Evolutionary conservation across 2,888 invertebrate genomes (phyloP), one percentile per base, ranked within the genome.

Genomic region (Scaptomyza polygonia): DNA sequence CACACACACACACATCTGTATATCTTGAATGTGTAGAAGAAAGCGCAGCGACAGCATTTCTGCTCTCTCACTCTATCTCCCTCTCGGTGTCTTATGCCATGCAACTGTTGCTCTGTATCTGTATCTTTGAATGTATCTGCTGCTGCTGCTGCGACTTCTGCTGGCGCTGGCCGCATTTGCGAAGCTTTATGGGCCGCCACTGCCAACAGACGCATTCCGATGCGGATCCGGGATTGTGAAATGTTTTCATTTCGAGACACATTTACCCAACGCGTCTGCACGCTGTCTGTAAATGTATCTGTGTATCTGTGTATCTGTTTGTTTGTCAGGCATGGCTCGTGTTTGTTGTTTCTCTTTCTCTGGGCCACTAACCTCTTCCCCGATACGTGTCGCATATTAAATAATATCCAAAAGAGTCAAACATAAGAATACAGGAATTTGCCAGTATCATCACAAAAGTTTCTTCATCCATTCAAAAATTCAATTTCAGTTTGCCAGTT

Each of bases 191-290:
- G 77, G 76, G 72, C 65, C 67, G 62, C 58, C 63, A 56, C 49
- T 61, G 45, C 59, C 63, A 59, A 40, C 72, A 54, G 72, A 77
- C 84, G 76, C 88, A 88, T 89, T 89, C 89, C 88, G 73, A 77
- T 76, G 88, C 79, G 85, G 88, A 87, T 88, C 89, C 88, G 88
- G 87, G 82, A 88, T 86, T 84, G 88, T 87, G 86, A 88, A 89
- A 89, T 84, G 80, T 82, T 86, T 89, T 88, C 84, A 86, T 85
- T 81, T 77, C 79, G 77, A 83, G 84, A 80, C 75, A 82, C 83
- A 74, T 79, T 79, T 79, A 75, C 69, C 54, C 62, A 75, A 39
- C 53, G 76, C 81, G 83, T 75, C 78, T 75, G 74, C 71, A 61
- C 61, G 54, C 70, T 55, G 77, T 74, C 72, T 72, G 74, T 68